Evolutionary conservation across 2,797 vertebrate species (phyloP).

Genomic region (Ctenopoma multispine): DNA sequence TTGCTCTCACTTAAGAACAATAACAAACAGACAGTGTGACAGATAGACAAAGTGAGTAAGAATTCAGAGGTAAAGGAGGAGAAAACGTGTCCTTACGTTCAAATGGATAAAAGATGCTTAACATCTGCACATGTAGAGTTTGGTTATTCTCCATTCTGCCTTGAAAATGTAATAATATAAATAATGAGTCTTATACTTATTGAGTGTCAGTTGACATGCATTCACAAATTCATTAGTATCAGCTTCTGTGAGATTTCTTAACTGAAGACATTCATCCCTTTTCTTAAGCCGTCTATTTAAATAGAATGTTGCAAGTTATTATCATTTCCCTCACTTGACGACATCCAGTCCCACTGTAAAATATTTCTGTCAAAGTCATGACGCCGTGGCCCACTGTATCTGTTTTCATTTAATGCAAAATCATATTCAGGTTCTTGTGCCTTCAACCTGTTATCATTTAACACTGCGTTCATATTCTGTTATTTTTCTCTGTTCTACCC

Average conservation of each 20-base stretch:
- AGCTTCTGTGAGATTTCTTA: constrained; percentile 9
- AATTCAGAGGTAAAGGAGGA: constrained; percentile 23
- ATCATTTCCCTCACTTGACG: constrained; percentile 2
- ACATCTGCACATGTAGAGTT: not conserved
- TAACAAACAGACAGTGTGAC: constrained; percentile 33
- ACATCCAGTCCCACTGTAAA: constrained; percentile 1
- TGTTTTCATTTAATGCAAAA: constrained; percentile 8
- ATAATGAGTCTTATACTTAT: not conserved
- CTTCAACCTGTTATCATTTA: constrained; percentile 7
- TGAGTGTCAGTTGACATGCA: not conserved
- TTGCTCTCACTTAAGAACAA: constrained; percentile 37
- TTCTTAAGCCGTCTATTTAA: constrained; percentile 3
- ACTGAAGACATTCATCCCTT: not conserved
- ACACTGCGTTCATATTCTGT: not conserved
- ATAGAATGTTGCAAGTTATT: not conserved
- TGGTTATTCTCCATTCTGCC: not conserved
- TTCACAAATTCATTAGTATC: not conserved
- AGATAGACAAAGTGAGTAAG: constrained; percentile 30
- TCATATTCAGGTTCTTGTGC: not conserved
- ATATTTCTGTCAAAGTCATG: constrained; percentile 7
- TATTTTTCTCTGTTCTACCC: not conserved
- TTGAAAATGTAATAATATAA: not conserved
- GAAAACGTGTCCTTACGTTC: constrained; percentile 4
- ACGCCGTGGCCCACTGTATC: not conserved
- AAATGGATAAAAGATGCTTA: not conserved